Conservation (phyloP, 2,113 vertebrate genomes). For the Gnathonemus longibarbis region DNA sequence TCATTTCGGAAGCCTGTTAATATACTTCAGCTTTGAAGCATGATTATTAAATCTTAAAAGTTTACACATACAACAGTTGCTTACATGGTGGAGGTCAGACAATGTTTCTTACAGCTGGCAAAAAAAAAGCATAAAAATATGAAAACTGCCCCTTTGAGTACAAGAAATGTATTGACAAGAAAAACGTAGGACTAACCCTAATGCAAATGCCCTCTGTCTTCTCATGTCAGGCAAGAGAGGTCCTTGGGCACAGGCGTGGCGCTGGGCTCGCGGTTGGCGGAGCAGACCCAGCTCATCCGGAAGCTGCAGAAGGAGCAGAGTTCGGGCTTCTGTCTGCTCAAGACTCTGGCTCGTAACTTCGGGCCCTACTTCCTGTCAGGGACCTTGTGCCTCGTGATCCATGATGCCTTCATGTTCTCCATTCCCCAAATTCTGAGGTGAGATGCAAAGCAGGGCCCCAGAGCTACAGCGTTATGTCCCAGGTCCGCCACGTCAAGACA, state of each 20-base stretch:
- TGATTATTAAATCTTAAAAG: conserved; percentile 36
- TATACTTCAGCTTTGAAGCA: conserved; percentile 46
- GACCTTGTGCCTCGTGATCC: conserved; percentile 68
- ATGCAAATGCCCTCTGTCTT: conserved; percentile 32
- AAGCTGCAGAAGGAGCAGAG: conserved; percentile 58
- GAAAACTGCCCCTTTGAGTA: conserved; percentile 12
- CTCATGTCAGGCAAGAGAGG: conserved; percentile 53
- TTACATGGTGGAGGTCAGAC: conserved; percentile 22
- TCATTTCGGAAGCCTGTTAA: conserved; percentile 47
- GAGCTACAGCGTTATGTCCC: not conserved
- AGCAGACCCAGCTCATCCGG: conserved; percentile 69
- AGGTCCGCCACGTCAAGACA: not conserved
- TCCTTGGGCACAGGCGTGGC: conserved; percentile 41
- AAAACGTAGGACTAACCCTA: conserved; percentile 21
- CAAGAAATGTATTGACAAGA: conserved; percentile 21
- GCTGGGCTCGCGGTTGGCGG: conserved; percentile 44
- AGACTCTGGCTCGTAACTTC: conserved; percentile 67
- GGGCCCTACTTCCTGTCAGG: conserved; percentile 73
- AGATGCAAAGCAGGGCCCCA: conserved; percentile 22
- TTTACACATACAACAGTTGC: conserved; percentile 14
- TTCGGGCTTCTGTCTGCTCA: conserved; percentile 63
- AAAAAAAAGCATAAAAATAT: conserved; percentile 5
- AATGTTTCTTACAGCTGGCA: conserved; percentile 37
- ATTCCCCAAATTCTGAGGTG: conserved; percentile 81
- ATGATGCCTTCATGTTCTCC: conserved; percentile 79